These are phyloP conservation scores for Hipposideros larvatus DNA, from an alignment of 2,797 vertebrate species.

Conservation along the genomic window DNA sequence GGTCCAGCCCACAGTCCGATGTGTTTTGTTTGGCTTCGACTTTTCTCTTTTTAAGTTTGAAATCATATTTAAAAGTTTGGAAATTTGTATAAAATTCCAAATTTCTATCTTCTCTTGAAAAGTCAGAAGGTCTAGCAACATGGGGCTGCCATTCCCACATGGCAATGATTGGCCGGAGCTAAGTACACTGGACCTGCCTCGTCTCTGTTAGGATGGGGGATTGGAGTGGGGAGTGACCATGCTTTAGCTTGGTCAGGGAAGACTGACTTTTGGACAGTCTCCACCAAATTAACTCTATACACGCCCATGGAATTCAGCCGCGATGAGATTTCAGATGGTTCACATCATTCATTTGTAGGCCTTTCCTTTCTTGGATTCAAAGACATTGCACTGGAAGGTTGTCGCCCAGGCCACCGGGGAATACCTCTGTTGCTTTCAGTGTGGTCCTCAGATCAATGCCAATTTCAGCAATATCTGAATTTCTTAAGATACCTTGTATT, in stretches of 20 bases:
- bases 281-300: neutral
- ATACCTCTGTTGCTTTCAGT: neutral
- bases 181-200: neutral
- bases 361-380: slow-evolving; percentile 18
- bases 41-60: slow-evolving; percentile 21
- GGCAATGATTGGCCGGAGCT: neutral
- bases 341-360: neutral
- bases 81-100: neutral
- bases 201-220: neutral
- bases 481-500: neutral
- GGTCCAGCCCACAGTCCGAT: neutral
- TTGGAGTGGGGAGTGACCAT: neutral
- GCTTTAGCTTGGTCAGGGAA: neutral
- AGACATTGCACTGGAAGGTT: neutral
- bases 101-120: neutral
- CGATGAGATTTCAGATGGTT: neutral
- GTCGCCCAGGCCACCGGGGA: neutral
- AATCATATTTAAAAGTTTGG: slow-evolving; percentile 1
- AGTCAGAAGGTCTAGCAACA: neutral
- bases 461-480: slow-evolving; percentile 20
- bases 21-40: neutral
- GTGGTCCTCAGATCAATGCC: neutral
- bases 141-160: neutral
- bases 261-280: neutral
- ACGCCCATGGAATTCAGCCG: neutral